Evolutionary conservation across 2,797 vertebrate genomes (phyloP).

Genomic region (Choloepus didactylus): DNA sequence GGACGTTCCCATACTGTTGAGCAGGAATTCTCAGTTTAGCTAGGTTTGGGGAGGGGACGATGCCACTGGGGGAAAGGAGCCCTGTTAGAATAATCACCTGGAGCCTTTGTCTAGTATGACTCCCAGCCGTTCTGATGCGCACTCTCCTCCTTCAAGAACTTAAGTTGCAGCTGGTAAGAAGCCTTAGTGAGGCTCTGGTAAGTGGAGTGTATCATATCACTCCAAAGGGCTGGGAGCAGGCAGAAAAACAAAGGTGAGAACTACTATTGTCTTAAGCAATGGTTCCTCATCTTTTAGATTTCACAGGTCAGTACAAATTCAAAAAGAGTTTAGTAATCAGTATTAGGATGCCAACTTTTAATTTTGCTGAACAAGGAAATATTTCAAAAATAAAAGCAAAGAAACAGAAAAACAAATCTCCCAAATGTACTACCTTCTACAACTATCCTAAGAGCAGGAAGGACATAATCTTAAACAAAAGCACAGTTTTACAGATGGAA

Average conservation of each 20-base stretch:
- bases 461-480: neutral
- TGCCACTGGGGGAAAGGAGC: neutral
- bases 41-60: neutral
- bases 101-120: neutral
- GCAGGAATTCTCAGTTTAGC: slow-evolving; percentile 12
- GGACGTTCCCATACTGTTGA: neutral
- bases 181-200: neutral
- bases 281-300: neutral
- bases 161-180: neutral
- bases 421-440: neutral
- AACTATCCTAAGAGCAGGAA: neutral
- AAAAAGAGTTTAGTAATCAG: neutral
- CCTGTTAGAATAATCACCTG: neutral
- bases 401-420: neutral
- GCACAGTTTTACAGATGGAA: neutral
- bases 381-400: neutral
- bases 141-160: neutral
- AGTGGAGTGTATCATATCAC: neutral
- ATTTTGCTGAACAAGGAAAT: neutral
- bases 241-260: neutral
- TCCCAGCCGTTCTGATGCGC: neutral
- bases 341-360: neutral
- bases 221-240: neutral
- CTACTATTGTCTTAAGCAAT: neutral
- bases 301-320: neutral